Base-by-base conservation (phyloP, 2,888 invertebrate genomes). In the Allygus modestus region DNA sequence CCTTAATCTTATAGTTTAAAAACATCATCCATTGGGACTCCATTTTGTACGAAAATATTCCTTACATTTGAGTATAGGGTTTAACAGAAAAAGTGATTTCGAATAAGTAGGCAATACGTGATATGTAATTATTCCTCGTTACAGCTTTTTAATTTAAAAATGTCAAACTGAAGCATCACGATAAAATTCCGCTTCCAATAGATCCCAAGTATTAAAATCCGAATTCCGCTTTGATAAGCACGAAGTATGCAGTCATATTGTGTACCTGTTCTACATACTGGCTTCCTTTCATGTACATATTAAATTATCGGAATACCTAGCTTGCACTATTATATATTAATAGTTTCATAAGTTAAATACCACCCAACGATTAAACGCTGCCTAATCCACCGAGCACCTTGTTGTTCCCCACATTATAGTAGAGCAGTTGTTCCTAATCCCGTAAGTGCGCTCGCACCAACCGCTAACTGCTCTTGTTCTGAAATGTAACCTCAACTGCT, bases 391-490 rank as follows among this genome's bases (percentile, higher is more conserved):
- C 65, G 31, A 58, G 65, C 28, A 23, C 5, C 58, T 65, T 65
- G 28, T 65, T 65, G 65, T 65, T 54, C 23, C 54, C 54, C 1
- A 2, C 46, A 46, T 54, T 54, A 1, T 15, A 20, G 54, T 11
- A 11, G 15, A 58, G 23, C 28, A 65, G 15, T 28, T 65, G 65
- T 31, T 31, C 65, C 31, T 65, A 65, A 65, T 65, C 65, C 65
- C 17, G 28, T 15, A 31, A 65, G 54, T 23, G 23, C 9, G n/a
- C 26, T 65, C 28, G 65, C 15, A 7, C 65, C 20, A 0, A 51
- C 51, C 51, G 23, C 54, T 65, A 65, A 65, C 65, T 65, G 65
- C 17, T 5, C 65, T 65, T 65, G 65, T 54, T 54, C 54, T 15
- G 1, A 54, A 11, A 54, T 54, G 23, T 65, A 65, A 65, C 65